phyloP scores from a whole-genome alignment of 2,113 vertebrate species.

The Xyrauchen texanus region DNA sequence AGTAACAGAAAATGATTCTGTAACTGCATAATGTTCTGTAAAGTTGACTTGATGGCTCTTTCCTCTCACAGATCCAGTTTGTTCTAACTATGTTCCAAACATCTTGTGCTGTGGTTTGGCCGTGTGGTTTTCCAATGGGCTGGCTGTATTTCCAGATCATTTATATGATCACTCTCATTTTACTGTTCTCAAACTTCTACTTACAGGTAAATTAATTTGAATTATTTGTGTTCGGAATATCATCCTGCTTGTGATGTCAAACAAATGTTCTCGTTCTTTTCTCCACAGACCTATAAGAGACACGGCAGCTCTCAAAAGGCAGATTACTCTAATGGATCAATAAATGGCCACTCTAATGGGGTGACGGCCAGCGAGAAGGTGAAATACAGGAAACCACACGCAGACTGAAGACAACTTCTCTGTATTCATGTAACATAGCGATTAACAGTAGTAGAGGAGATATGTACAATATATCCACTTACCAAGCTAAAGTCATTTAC shows the following conservation, averaged over 20 bases:
- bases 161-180: conserved; percentile 90
- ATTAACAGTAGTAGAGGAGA: conserved; percentile 41
- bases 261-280: background rate
- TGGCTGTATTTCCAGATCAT: conserved; percentile 96
- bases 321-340: conserved; percentile 83
- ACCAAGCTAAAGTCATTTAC: conserved; percentile 56
- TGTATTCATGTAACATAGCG: conserved; percentile 32
- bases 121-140: conserved; percentile 84
- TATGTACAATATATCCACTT: conserved; percentile 48
- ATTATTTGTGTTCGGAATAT: background rate
- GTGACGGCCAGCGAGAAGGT: conserved; percentile 73
- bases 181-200: conserved; percentile 96
- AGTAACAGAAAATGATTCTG: background rate
- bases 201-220: conserved; percentile 76
- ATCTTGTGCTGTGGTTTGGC: conserved; percentile 86
- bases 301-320: conserved; percentile 76
- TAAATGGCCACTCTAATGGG: conserved; percentile 84
- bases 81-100: conserved; percentile 91
- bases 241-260: background rate
- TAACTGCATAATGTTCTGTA: no score
- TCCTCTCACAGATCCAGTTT: conserved; percentile 83
- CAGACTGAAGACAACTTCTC: conserved; percentile 77
- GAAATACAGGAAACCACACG: conserved; percentile 82
- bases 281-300: conserved; percentile 90
- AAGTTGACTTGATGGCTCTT: background rate